A percentile compares a stretch with the other conserved stretches of the same genome.
Conservation (phyloP, 53 echinoderm and acorn worm genomes). For the Hippasteria phrygiana region DNA sequence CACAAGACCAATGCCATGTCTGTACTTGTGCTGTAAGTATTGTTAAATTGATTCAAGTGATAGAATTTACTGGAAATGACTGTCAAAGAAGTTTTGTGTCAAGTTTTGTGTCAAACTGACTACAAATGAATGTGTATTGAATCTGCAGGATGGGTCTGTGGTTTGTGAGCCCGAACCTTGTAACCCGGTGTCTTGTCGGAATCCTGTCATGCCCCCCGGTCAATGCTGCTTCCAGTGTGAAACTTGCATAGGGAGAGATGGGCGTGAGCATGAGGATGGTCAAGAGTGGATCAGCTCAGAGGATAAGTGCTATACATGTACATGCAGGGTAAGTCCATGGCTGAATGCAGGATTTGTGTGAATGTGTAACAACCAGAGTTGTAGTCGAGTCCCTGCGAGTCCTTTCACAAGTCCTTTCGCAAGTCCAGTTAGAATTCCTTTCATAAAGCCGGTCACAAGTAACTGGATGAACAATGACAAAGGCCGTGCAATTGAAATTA, state of each 20-base stretch:
- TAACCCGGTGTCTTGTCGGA: constrained; percentile 70
- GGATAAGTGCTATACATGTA: constrained; percentile 65
- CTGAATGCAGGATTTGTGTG: too few species aligned
- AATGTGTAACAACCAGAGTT: too few species aligned
- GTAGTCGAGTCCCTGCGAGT: too few species aligned
- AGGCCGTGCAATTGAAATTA: too few species aligned
- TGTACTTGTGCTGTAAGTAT: constrained; percentile 86
- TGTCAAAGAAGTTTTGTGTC: too few species aligned
- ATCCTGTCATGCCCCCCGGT: constrained; percentile 67
- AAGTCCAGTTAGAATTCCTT: too few species aligned
- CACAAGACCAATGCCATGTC: constrained; percentile 81
- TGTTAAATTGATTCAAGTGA: too few species aligned
- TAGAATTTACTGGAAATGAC: too few species aligned
- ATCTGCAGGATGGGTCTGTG: constrained; percentile 74
- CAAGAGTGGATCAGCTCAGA: constrained; percentile 35
- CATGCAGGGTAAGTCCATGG: constrained; percentile 60
- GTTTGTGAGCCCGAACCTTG: constrained; percentile 73
- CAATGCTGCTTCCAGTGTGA: constrained; percentile 88
- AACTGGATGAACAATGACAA: too few species aligned
- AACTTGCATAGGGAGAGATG: constrained; percentile 45
- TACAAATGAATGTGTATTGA: neutral
- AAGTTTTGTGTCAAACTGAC: too few species aligned
- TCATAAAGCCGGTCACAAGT: too few species aligned
- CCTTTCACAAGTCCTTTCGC: too few species aligned
- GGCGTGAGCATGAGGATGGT: constrained; percentile 56